phyloP scores from a whole-genome alignment of 2,888 invertebrate species.

The Herminia tarsipennalis region DNA sequence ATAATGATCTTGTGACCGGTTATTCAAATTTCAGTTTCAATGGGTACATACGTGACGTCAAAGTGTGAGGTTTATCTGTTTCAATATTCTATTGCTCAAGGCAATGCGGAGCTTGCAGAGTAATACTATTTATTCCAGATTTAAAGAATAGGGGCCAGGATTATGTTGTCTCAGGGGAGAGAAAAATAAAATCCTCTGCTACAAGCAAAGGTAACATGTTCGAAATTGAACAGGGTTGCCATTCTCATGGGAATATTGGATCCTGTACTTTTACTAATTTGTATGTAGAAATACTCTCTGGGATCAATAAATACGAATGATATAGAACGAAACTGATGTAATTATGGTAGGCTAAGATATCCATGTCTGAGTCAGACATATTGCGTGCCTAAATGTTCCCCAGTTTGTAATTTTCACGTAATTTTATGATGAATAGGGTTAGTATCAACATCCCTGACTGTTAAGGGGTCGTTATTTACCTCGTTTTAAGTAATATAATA shows the following conservation, averaged over 20 bases:
- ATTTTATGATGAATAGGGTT: too few species aligned
- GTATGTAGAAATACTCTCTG: too few species aligned
- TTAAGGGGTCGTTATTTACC: too few species aligned
- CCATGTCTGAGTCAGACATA: too few species aligned
- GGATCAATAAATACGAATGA: too few species aligned
- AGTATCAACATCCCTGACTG: too few species aligned
- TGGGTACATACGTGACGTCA: conserved; percentile 21
- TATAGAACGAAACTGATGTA: too few species aligned
- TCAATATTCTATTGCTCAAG: conserved; percentile 20
- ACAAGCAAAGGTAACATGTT: conserved; percentile 17
- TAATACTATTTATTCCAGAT: conserved; percentile 20
- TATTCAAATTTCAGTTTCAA: conserved; percentile 24
- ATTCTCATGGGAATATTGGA: conserved; percentile 13
- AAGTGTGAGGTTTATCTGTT: conserved; percentile 10
- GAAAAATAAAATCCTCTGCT: conserved; percentile 27
- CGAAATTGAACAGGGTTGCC: conserved; percentile 25
- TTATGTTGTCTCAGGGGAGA: conserved; percentile 25
- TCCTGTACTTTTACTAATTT: background rate
- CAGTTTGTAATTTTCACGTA: too few species aligned
- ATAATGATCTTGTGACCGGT: conserved; percentile 19
- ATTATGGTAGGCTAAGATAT: too few species aligned
- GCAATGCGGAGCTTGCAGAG: conserved; percentile 9
- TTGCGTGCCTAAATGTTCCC: too few species aligned
- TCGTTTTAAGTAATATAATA: too few species aligned
- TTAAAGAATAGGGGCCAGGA: conserved; percentile 27